Evolutionary conservation across 2,888 invertebrate species (phyloP), one percentile per base, ranked within the genome.

Genomic region (Euplagia quadripunctaria): DNA sequence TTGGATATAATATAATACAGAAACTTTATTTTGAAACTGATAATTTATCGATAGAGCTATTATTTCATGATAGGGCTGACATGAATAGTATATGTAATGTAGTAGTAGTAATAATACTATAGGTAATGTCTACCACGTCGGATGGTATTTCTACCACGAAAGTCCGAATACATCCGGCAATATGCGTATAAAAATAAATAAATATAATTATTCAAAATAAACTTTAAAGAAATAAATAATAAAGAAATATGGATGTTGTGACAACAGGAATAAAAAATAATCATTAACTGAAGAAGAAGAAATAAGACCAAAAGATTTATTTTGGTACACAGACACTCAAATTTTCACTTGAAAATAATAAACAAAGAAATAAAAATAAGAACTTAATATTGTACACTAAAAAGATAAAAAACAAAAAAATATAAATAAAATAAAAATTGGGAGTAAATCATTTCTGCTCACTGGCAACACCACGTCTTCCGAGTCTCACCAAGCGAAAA

Each of bases 21-120:
- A 58, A 58, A 58, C 9, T 11, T 58, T 58, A 12, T 20, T 20
- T 20, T 58, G 5, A 58, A 58, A 58, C 20, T 85, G 16, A 41
- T 12, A 46, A 65, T 41, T 64, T 42, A 42, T 41, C 17, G 64
- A 43, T 20, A 20, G 11, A 58, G 58, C 58, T 58, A 20, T 20
- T 58, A 58, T 58, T 58, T 58, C 20, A 58, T 58, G 11, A 58
- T 20, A 58, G 20, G 20, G 20, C 58, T 58, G 58, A 58, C 20
- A 58, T 58, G 12, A 58, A 58, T 20, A 20, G 20, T 31, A 31
- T 2, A n/a, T n/a, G n/a, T n/a, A n/a, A n/a, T n/a, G n/a, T n/a
- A n/a, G n/a, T n/a, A n/a, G n/a, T n/a, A n/a, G n/a, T n/a, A 1
- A 31, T 31, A 31, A 1, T 58, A 11, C 20, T 58, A 20, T 58